Percentiles rank a stretch among this genome's conserved stretches.
These are phyloP conservation scores for Phasia obesa DNA, from an alignment of 2,888 invertebrate species.

Conservation along the genomic window DNA sequence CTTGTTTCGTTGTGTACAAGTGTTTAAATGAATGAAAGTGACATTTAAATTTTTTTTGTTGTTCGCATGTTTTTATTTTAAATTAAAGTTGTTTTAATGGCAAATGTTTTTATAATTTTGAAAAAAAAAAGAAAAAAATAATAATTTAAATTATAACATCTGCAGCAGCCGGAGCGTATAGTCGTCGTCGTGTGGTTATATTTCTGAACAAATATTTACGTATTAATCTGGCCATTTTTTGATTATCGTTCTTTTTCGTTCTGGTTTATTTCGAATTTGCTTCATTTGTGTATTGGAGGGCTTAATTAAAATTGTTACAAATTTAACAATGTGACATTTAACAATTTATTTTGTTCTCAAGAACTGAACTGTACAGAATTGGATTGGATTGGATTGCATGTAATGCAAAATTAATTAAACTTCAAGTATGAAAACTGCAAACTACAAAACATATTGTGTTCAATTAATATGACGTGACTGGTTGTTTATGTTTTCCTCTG, in stretches of 20 bases:
- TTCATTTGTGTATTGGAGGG: constrained; percentile 49
- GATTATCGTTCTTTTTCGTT: constrained; percentile 8
- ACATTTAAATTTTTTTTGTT: constrained; percentile 45
- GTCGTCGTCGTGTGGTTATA: constrained; percentile 5
- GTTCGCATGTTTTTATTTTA: constrained; percentile 4
- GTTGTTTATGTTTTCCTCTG: constrained; percentile 39
- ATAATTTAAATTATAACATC: constrained; percentile 59
- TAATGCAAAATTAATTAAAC: constrained; percentile 67
- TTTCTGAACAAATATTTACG: constrained; percentile 21
- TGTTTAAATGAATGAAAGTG: constrained; percentile 67
- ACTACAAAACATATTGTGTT: constrained; percentile 52
- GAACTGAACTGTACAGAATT: constrained; percentile 51
- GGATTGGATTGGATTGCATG: constrained; percentile 60
- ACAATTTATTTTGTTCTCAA: constrained; percentile 63
- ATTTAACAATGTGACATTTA: constrained; percentile 61
- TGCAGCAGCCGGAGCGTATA: constrained; percentile 55
- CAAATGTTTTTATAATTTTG: constrained; percentile 24
- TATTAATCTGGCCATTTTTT: constrained; percentile 47
- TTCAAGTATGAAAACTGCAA: constrained; percentile 55
- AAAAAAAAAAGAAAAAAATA: not conserved
- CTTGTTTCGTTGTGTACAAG: constrained; percentile 46
- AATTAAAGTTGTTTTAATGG: not conserved
- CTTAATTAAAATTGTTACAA: constrained; percentile 67
- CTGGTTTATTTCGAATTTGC: constrained; percentile 21
- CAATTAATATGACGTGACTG: constrained; percentile 61